Percentiles rank a stretch among this genome's conserved stretches.
Conservation (phyloP, 2,797 vertebrate genomes). For the Silurus lanzhouensis region DNA sequence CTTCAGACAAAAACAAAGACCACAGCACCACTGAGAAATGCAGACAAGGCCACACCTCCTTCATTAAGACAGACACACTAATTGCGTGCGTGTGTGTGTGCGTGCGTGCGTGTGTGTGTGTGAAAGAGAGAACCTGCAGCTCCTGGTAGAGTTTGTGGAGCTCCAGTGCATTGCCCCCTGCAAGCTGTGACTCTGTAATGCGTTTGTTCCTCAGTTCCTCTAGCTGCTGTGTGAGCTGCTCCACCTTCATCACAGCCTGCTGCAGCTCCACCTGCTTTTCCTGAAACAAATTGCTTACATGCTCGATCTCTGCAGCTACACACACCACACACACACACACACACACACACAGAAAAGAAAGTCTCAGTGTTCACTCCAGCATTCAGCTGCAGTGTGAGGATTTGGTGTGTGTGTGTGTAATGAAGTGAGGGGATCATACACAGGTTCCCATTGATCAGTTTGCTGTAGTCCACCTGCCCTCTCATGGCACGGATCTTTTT, state of each 20-base stretch:
- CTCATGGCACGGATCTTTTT: conserved; percentile 96
- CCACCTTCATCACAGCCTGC: conserved; percentile 89
- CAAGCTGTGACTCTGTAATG: conserved; percentile 79
- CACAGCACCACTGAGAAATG: not conserved
- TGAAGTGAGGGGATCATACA: conserved; percentile 73
- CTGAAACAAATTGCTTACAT: conserved; percentile 94
- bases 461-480: conserved; percentile 98
- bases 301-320: conserved; percentile 93
- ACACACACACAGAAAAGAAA: not conserved
- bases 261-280: conserved; percentile 96
- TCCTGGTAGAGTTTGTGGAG: conserved; percentile 93
- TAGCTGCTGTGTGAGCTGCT: conserved; percentile 93
- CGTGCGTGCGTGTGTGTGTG: not conserved
- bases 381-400: not conserved
- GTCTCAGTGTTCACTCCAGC: not conserved
- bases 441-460: conserved; percentile 93
- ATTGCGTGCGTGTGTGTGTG: not conserved
- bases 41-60: not conserved
- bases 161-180: conserved; percentile 82
- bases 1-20: not conserved
- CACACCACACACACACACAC: no score
- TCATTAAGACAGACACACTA: not conserved
- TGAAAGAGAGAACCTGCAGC: conserved; percentile 86
- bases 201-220: conserved; percentile 91
- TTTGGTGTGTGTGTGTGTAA: not conserved